Base-by-base conservation (phyloP, 2,113 vertebrate genomes). In the Equus quagga region DNA sequence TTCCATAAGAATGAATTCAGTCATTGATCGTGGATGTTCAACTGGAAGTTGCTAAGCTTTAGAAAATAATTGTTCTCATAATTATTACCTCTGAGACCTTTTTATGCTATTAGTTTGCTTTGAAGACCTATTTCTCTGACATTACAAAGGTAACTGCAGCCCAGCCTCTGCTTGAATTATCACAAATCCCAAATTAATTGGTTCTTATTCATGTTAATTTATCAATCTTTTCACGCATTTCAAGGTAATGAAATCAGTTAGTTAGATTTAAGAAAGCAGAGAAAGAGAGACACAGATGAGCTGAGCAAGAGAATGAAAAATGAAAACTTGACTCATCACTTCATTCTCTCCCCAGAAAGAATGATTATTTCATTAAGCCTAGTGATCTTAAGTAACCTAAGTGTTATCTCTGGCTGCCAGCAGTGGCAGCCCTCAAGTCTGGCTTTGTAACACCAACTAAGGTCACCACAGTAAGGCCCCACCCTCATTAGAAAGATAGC, bases 41-140 rank as follows among this genome's bases (percentile, higher is more conserved):
- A 28, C 1, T 84, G 64, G 78, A 95, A 73, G 24, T 73, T 49
- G 31, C 44, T 24, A 73, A 83, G 23, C 64, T 60, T 33, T 85
- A 69, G 84, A 89, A 89, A 86, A 65, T 81, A 65, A 54, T 79
- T 94, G 41, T 92, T 83, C 86, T 90, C 41, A 46, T n/a, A 23
- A 36, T 2, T 65, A 94, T 95, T 88, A 82, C 84, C 75, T 81
- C 96, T 96, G 80, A 76, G 90, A 94, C 91, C 62, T 92, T 87
- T 81, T 95, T 80, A 85, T 62, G 33, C 94, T 94, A 64, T 92
- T 97, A 90, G 89, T 97, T 95, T 97, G 70, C 97, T 97, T 96
- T 84, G 67, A 97, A 97, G 81, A 88, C 58, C 73, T 64, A 8
- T 80, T 92, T 96, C 81, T 96, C 33, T 54, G 7, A 72, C 82